These are phyloP conservation scores for Stenopsyche tienmushanensis DNA, from an alignment of 1,140 invertebrate species.

Conservation along the genomic window DNA sequence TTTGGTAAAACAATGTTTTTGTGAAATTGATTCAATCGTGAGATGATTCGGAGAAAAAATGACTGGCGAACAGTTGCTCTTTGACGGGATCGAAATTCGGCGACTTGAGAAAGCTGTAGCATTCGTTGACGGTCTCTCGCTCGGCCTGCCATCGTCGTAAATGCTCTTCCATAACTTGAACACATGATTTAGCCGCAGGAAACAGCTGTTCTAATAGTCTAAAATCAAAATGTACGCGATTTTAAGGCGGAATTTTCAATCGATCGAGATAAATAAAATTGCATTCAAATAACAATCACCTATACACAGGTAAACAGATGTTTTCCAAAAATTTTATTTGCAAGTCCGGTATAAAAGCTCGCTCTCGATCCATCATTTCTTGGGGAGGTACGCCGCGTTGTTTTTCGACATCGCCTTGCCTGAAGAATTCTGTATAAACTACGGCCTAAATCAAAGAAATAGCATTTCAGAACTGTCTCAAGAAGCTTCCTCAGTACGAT, in stretches of 20 bases:
- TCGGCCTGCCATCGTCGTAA: conserved; percentile 48
- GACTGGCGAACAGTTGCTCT: too few species aligned
- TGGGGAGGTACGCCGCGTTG: conserved; percentile 72
- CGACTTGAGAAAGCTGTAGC: conserved; percentile 27
- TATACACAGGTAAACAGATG: conserved; percentile 50
- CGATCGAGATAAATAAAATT: too few species aligned
- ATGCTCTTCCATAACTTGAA: conserved; percentile 50
- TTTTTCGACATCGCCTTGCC: conserved; percentile 85
- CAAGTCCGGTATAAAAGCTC: conserved; percentile 78
- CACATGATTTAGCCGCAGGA: conserved; percentile 44
- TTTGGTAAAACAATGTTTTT: too few species aligned
- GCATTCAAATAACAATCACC: conserved; percentile 42
- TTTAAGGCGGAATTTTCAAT: too few species aligned
- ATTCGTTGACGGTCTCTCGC: conserved; percentile 16
- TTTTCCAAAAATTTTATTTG: conserved; percentile 75
- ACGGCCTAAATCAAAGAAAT: conserved; percentile 66
- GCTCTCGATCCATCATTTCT: conserved; percentile 81
- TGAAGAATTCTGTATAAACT: conserved; percentile 85
- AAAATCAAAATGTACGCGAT: conserved; percentile 6
- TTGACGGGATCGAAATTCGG: conserved; percentile 24
- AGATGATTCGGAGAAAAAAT: too few species aligned
- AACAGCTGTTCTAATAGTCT: conserved; percentile 48
- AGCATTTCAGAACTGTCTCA: too few species aligned
- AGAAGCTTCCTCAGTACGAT: too few species aligned
- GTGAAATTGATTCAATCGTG: too few species aligned